Base-by-base conservation (phyloP, 1,140 invertebrate species). In the Druon quercuslanigerum region DNA sequence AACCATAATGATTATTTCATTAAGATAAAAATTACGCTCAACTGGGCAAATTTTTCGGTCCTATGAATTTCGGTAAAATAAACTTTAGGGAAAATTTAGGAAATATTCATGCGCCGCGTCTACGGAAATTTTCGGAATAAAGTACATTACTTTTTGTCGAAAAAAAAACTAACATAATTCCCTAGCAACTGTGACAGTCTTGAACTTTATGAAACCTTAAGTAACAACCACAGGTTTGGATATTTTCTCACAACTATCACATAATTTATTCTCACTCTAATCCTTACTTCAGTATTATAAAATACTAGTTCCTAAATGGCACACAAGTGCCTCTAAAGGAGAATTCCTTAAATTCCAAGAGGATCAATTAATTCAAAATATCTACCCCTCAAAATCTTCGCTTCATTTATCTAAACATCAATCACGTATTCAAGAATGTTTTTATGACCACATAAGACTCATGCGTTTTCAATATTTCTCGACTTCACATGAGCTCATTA, bases 211-310 rank as follows among this genome's bases (percentile, higher is more conserved):
- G 25, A 66, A 66, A 66, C 16, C 20, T 66, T 66, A 25, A 66
- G 20, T n/a, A 66, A 46, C 60, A 40, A 33, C n/a, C 60, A 66
- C n/a, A 40, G 6, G 25, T 40, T 40, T 66, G 33, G 14, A 66
- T 46, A 66, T n/a, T 66, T 40, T 66, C 33, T 33, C 33, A 25
- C 20, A 66, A 66, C 60, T 66, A 66, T 66, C 60, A 66, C 60
- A 66, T 66, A 66, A 66, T 66, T 66, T 66, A 66, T 66, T 66
- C 60, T 66, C 60, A 66, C 60, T 66, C 60, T 66, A 66, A 66
- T 66, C n/a, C 25, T 66, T 16, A 40, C 16, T 56, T 56, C 7
- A 56, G 25, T 66, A 66, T 66, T 66, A 40, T 25, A 66, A 66
- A 66, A 66, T 66, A 66, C 40, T 66, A 40, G 13, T 16, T 40